Percentiles rank a stretch among this genome's conserved stretches.
phyloP scores from a whole-genome alignment of 2,888 invertebrate genomes.

The Caenorhabditis imperialis region DNA sequence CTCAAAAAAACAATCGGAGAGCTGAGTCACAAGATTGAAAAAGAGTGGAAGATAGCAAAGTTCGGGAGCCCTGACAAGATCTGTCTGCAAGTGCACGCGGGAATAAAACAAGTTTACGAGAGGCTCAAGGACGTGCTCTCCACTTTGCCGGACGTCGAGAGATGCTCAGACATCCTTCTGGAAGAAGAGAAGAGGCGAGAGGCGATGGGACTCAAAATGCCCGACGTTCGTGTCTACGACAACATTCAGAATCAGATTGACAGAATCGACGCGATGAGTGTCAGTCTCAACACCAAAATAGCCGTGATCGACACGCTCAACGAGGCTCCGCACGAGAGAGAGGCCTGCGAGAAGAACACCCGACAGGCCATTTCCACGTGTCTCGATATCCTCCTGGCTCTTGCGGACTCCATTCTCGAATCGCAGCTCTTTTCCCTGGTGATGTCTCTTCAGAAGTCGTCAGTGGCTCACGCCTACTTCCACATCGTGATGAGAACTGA shows the following conservation, averaged over 20 bases:
- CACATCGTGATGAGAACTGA: conserved; percentile 72
- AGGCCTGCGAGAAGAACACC: conserved; percentile 62
- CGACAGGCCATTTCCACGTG: conserved; percentile 59
- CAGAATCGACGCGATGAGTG: conserved; percentile 70
- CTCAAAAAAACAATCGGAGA: conserved; percentile 71
- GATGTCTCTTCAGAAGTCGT: conserved; percentile 56
- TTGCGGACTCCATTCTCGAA: conserved; percentile 68
- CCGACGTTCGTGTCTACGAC: conserved; percentile 53
- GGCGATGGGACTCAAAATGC: conserved; percentile 26
- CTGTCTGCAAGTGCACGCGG: conserved; percentile 72
- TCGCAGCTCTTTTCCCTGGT: conserved; percentile 70
- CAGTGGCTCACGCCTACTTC: conserved; percentile 68
- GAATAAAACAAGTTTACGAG: conserved; percentile 74
- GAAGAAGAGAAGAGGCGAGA: conserved; percentile 55
- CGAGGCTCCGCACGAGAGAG: conserved; percentile 60
- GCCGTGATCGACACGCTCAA: conserved; percentile 72
- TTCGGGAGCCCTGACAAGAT: conserved; percentile 71
- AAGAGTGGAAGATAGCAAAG: conserved; percentile 69
- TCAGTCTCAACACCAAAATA: conserved; percentile 74
- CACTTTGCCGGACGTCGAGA: conserved; percentile 60
- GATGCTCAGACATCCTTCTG: conserved; percentile 52
- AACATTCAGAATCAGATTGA: conserved; percentile 71
- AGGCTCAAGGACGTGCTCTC: conserved; percentile 62
- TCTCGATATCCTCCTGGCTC: conserved; percentile 67
- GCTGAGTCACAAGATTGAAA: conserved; percentile 69